These are phyloP conservation scores for Pecten maximus DNA, from an alignment of 2,888 invertebrate genomes.

Conservation along the genomic window DNA sequence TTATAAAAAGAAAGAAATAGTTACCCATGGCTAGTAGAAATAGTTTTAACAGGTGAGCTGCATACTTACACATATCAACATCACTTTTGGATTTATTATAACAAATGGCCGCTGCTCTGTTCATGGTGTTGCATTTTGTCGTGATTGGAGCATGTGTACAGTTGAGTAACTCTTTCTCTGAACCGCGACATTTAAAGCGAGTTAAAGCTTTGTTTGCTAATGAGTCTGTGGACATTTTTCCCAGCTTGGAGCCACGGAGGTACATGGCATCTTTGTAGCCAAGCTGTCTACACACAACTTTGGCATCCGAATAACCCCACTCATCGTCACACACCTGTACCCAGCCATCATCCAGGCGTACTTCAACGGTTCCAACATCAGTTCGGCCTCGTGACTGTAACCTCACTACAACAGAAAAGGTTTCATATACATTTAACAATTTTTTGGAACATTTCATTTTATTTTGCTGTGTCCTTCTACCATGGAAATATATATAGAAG, in stretches of 20 bases:
- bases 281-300: constrained; percentile 70
- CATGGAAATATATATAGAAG: too few relatives aligned
- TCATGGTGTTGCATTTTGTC: constrained; percentile 57
- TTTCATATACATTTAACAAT: neutral
- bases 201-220: constrained; percentile 54
- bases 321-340: constrained; percentile 69
- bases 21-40: too few relatives aligned
- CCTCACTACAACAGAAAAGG: constrained; percentile 58
- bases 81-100: constrained; percentile 50
- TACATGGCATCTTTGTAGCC: constrained; percentile 68
- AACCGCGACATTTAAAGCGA: constrained; percentile 59
- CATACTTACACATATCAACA: constrained; percentile 33
- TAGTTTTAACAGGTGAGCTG: neutral
- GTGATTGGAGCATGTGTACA: constrained; percentile 53
- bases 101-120: constrained; percentile 67
- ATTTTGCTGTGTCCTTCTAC: too few relatives aligned
- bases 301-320: constrained; percentile 70
- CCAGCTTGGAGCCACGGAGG: constrained; percentile 66
- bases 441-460: too few relatives aligned
- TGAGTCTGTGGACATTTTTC: constrained; percentile 52
- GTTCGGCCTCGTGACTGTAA: constrained; percentile 68
- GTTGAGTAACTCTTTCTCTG: constrained; percentile 57
- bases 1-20: too few relatives aligned
- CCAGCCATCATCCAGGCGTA: constrained; percentile 65
- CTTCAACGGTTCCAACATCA: constrained; percentile 68